Percentiles rank a stretch among this genome's conserved stretches.
These are phyloP conservation scores for Zaprionus africanus DNA, from an alignment of 1,140 invertebrate genomes.

Conservation along the genomic window DNA sequence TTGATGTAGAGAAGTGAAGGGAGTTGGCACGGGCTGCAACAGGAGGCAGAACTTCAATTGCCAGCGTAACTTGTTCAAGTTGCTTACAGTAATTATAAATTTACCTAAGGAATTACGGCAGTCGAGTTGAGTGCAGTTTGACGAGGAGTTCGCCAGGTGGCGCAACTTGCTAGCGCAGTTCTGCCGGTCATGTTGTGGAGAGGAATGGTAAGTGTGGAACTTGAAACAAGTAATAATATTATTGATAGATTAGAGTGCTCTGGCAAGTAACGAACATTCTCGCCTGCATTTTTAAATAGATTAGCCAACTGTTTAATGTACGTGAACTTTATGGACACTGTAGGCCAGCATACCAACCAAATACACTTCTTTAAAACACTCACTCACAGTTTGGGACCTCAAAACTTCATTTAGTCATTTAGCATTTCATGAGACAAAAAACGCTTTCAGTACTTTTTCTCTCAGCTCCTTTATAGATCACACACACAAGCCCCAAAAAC, in stretches of 20 bases:
- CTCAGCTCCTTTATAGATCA: constrained; percentile 22
- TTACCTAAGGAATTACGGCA: constrained; percentile 75
- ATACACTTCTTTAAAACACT: not conserved
- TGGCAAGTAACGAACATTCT: constrained; percentile 18
- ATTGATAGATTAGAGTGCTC: constrained; percentile 75
- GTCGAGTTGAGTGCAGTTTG: constrained; percentile 44
- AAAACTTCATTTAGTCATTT: constrained; percentile 36
- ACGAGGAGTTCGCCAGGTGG: constrained; percentile 34
- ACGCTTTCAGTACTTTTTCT: constrained; percentile 5
- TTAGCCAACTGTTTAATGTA: not conserved
- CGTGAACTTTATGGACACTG: constrained; percentile 10
- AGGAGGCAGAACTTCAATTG: constrained; percentile 55
- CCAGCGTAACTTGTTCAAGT: constrained; percentile 74
- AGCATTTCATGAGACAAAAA: constrained; percentile 16
- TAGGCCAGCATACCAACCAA: not conserved
- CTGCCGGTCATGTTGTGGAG: constrained; percentile 39
- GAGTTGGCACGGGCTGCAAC: not conserved
- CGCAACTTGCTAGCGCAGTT: constrained; percentile 37
- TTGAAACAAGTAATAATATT: constrained; percentile 68
- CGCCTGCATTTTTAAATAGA: constrained; percentile 1
- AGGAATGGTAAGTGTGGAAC: constrained; percentile 26
- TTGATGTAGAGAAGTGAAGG: not conserved
- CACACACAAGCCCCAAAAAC: not conserved
- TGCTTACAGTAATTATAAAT: constrained; percentile 80
- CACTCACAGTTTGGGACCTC: constrained; percentile 7